A percentile compares a stretch with the other conserved stretches of the same genome.
Evolutionary conservation across 2,888 invertebrate species (phyloP).

Genomic region (Apocheima hispidaria): DNA sequence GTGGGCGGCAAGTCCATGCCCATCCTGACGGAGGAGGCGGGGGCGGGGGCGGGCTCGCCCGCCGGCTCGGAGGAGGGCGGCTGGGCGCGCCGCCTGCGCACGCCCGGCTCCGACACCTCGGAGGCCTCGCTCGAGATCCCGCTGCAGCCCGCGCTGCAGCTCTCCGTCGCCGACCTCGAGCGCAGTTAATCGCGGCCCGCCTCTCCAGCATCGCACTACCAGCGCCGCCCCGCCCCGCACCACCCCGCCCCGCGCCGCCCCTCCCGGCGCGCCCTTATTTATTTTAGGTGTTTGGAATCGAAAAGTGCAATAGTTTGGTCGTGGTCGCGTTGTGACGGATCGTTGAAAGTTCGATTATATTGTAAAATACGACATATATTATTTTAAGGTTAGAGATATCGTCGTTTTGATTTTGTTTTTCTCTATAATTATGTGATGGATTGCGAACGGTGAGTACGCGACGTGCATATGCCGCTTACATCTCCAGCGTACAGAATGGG

Average conservation of each 20-base stretch:
- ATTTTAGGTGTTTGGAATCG: conserved; percentile 29
- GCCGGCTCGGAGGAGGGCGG: conserved; percentile 54
- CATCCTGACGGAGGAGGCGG: conserved; percentile 69
- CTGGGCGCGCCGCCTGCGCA: conserved; percentile 34
- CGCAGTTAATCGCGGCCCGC: conserved; percentile 56
- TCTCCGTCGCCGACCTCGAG: conserved; percentile 67
- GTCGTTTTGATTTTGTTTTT: conserved; percentile 21
- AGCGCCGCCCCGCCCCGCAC: no score
- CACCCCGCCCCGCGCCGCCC: no score
- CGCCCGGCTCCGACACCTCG: conserved; percentile 73
- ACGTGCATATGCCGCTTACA: background rate
- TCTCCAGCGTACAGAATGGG: background rate
- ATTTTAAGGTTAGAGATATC: conserved; percentile 3
- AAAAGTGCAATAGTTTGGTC: conserved; percentile 67
- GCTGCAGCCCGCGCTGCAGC: conserved; percentile 72
- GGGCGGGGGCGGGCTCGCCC: background rate
- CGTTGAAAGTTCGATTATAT: conserved; percentile 33
- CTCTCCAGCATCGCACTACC: background rate
- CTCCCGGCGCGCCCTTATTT: conserved; percentile 31
- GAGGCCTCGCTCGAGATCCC: conserved; percentile 77
- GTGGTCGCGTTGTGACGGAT: conserved; percentile 44
- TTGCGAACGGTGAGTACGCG: conserved; percentile 1
- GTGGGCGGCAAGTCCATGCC: conserved; percentile 75
- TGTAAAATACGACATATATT: conserved; percentile 21
- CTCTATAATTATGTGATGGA: conserved; percentile 20